phyloP scores from a whole-genome alignment of 2,113 vertebrate species.

The Telmatochromis sp. region DNA sequence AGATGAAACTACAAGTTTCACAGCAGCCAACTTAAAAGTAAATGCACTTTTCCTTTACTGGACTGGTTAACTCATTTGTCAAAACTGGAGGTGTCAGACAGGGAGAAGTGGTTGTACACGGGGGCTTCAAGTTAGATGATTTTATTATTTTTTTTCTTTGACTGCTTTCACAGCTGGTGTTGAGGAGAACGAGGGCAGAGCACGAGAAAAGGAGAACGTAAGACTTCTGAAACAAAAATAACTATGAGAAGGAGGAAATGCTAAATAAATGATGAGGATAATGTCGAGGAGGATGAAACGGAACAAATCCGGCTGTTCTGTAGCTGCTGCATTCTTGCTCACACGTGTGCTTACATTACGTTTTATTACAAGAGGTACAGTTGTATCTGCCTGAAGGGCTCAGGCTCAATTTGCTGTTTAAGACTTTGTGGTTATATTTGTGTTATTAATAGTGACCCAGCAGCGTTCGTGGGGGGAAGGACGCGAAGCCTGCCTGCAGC shows the following conservation, averaged over 20 bases:
- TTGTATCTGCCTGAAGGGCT: neutral
- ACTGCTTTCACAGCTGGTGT: neutral
- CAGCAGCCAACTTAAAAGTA: neutral
- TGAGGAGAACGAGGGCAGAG: neutral
- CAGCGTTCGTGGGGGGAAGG: neutral
- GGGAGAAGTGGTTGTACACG: neutral
- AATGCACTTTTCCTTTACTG: neutral
- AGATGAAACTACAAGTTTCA: neutral
- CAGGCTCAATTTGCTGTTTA: neutral
- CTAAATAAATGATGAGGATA: slow-evolving; percentile 1
- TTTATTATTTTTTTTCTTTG: neutral
- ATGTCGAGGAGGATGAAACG: neutral
- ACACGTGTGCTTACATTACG: neutral
- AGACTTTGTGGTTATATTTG: neutral
- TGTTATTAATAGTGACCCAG: slow-evolving; percentile 3
- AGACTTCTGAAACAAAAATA: neutral
- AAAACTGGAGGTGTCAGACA: neutral
- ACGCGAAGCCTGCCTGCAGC: neutral
- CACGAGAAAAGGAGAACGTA: neutral
- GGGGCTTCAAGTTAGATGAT: neutral
- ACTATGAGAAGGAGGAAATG: neutral
- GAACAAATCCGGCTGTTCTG: slow-evolving; percentile 7
- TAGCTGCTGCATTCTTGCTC: neutral
- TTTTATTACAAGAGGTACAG: neutral
- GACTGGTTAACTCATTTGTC: neutral